phyloP scores from a whole-genome alignment of 2,113 vertebrate species.

The Tachysurus vachellii region DNA sequence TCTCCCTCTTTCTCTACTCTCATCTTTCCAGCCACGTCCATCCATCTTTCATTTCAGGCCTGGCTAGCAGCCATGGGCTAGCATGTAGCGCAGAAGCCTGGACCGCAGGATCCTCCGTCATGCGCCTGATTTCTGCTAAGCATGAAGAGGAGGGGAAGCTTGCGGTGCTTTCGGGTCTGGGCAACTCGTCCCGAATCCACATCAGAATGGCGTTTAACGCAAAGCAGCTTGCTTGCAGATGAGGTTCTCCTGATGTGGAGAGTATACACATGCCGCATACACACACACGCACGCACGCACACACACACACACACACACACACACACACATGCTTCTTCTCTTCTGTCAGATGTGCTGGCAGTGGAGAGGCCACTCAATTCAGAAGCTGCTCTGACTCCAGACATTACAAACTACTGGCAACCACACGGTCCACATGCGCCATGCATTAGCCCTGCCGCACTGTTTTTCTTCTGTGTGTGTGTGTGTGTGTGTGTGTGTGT shows the following conservation, averaged over 20 bases:
- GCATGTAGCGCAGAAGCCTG: constrained; percentile 45
- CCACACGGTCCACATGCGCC: constrained; percentile 75
- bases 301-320: constrained; percentile 54
- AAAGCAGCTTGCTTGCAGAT: constrained; percentile 78
- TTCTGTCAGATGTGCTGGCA: constrained; percentile 72
- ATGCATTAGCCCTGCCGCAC: constrained; percentile 47
- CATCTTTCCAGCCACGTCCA: constrained; percentile 47
- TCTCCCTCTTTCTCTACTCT: constrained; percentile 1
- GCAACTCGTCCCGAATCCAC: constrained; percentile 73
- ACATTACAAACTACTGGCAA: constrained; percentile 77
- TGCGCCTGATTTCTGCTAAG: constrained; percentile 55
- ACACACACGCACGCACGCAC: constrained; percentile 52
- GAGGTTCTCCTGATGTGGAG: constrained; percentile 60
- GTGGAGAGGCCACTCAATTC: constrained; percentile 66
- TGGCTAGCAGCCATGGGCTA: constrained; percentile 44
- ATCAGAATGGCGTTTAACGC: constrained; percentile 71
- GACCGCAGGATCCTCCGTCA: constrained; percentile 50
- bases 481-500: constrained; percentile 55
- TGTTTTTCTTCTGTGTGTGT: constrained; percentile 47
- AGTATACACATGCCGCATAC: constrained; percentile 37
- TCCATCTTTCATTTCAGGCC: constrained; percentile 48
- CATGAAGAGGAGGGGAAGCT: constrained; percentile 58
- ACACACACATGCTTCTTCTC: constrained; percentile 52
- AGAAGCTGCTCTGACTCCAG: constrained; percentile 72
- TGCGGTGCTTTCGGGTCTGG: constrained; percentile 52